Percentiles rank a stretch among this genome's conserved stretches.
These are phyloP conservation scores for Carpatolechia fugitivella DNA, from an alignment of 2,888 invertebrate species.

Conservation along the genomic window DNA sequence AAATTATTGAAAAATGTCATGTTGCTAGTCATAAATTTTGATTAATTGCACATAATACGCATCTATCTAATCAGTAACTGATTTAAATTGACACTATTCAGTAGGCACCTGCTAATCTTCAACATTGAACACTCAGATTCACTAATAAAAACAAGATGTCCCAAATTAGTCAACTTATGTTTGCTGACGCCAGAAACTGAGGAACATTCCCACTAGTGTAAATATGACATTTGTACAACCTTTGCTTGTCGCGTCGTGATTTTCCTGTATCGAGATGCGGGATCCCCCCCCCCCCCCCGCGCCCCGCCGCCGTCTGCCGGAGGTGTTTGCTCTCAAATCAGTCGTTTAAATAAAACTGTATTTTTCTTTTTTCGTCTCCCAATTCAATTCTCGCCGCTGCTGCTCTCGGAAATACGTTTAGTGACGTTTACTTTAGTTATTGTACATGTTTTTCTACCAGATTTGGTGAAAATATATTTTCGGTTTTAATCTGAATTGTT, in stretches of 20 bases:
- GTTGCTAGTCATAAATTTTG: too few relatives aligned
- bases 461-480: slow-evolving; percentile 19
- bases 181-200: too few relatives aligned
- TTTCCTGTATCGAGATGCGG: slow-evolving; percentile 22
- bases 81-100: too few relatives aligned
- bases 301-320: slow-evolving; percentile 7
- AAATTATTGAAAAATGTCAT: too few relatives aligned
- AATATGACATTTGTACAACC: slow-evolving; percentile 4
- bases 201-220: neutral
- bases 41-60: too few relatives aligned
- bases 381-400: slow-evolving; percentile 24
- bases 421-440: slow-evolving; percentile 20
- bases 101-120: too few relatives aligned
- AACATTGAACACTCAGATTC: too few relatives aligned
- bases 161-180: too few relatives aligned
- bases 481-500: neutral
- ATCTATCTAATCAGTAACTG: too few relatives aligned
- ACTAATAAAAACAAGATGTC: too few relatives aligned
- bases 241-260: slow-evolving; percentile 3
- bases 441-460: slow-evolving; percentile 26
- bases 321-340: slow-evolving; percentile 32
- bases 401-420: slow-evolving; percentile 19
- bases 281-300: slow-evolving; percentile 10
- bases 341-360: slow-evolving; percentile 30
- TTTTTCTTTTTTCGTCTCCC: slow-evolving; percentile 26